Evolutionary conservation across 2,797 vertebrate species (phyloP).

Genomic region (Kryptolebias ocellatus): DNA sequence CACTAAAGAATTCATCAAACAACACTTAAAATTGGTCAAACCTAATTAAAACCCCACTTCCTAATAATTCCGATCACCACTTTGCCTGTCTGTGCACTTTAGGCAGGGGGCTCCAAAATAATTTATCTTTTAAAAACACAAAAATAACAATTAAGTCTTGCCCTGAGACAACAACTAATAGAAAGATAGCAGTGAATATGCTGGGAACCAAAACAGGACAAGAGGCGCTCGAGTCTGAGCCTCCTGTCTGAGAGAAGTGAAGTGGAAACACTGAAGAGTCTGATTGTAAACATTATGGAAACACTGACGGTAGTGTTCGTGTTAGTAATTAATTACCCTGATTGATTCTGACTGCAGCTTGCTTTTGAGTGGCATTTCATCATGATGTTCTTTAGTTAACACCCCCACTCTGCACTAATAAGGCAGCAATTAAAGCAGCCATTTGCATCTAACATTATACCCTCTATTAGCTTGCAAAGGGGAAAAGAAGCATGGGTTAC

Average conservation of each 20-base stretch:
- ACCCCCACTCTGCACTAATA: conserved; percentile 64
- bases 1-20: conserved; percentile 36
- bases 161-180: conserved; percentile 46
- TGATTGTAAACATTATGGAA: conserved; percentile 69
- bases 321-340: conserved; percentile 76
- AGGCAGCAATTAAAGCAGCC: conserved; percentile 78
- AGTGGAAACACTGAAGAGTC: conserved; percentile 34
- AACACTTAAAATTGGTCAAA: conserved; percentile 40
- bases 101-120: conserved; percentile 38
- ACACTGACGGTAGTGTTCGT: conserved; percentile 56
- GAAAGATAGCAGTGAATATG: conserved; percentile 42
- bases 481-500: conserved; percentile 48
- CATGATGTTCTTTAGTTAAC: conserved; percentile 79
- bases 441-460: conserved; percentile 76
- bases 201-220: background rate
- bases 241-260: conserved; percentile 31
- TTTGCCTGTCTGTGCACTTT: conserved; percentile 32
- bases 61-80: conserved; percentile 43
- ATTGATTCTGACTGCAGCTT: conserved; percentile 73
- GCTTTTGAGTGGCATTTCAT: conserved; percentile 78
- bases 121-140: conserved; percentile 50
- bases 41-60: conserved; percentile 64
- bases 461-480: conserved; percentile 65
- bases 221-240: conserved; percentile 4
- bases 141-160: conserved; percentile 63